Base-by-base conservation (phyloP, 92 coral and sea anemone species). In the Zoanthus gigantus region DNA sequence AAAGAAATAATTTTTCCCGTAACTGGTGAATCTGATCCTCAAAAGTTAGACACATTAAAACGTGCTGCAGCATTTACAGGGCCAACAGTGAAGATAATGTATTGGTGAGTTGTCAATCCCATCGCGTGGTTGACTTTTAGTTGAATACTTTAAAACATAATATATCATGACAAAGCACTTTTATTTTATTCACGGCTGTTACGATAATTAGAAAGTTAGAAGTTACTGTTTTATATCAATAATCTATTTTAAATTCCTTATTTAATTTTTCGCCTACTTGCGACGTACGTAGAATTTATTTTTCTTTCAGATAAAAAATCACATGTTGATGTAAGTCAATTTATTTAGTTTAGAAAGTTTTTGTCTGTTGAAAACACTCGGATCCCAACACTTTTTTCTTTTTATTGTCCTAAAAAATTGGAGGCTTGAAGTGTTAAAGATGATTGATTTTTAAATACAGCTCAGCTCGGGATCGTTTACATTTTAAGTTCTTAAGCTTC, bases 1-100 rank as follows among this genome's bases (percentile, higher is more conserved):
- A 95, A 95, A 88, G 96, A 95, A 66, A 95, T 95, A 68, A 65
- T 95, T 12, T 93, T 93, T 60, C 94, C 98, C n/a, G 78, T 78
- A 84, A 56, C 82, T 14, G 98, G 88, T 28, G 81, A 92, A 31
- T 92, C 94, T 4, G 90, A 89, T 83, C 92, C 96, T 32, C 84
- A 87, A 56, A 87, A 84, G 10, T 23, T 93, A 82, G 89, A 91
- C 15, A 90, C 88, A 71, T 88, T 95, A 86, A 93, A 88, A 61
- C 92, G 82, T 84, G 98, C 98, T 47, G 96, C 98, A 4, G 92
- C 85, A 42, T 95, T 95, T 67, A 91, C 96, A 30, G 98, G 94
- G 17, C 98, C 98, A 9, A 97, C 99, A 11, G 74, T 97, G 10
- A 95, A 93, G 89, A 95, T 97, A 32, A 71, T 97, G 11, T 97